Conservation (phyloP, 2,888 invertebrate species). For the Heliconius sara region DNA sequence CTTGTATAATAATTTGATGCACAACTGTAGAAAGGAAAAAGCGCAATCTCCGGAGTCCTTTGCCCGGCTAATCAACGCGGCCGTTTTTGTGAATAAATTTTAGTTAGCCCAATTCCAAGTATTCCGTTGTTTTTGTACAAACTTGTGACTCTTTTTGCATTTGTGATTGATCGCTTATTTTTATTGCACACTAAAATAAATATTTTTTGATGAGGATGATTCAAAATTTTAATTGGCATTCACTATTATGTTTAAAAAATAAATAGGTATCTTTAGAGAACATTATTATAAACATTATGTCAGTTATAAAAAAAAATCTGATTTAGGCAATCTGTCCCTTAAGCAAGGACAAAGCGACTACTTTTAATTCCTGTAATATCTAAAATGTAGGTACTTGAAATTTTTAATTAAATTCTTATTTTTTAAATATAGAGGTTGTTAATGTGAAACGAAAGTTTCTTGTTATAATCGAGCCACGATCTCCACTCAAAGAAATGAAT, state of each 20-base stretch:
- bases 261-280: background rate
- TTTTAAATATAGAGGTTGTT: no score
- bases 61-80: conserved; percentile 63
- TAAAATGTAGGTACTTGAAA: no score
- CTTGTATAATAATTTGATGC: conserved; percentile 80
- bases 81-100: conserved; percentile 58
- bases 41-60: conserved; percentile 75
- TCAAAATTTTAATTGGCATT: background rate
- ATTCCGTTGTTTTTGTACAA: background rate
- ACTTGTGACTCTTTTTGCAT: background rate
- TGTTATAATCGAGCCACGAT: no score
- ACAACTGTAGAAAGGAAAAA: conserved; percentile 63
- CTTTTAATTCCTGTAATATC: no score
- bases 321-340: no score
- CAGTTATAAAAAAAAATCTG: background rate
- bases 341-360: no score
- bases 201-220: background rate
- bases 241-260: no score
- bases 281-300: background rate
- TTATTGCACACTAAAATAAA: background rate
- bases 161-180: background rate
- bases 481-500: no score
- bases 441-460: no score
- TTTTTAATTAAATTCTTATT: no score
- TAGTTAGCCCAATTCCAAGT: conserved; percentile 34